Base-by-base conservation (phyloP, 2,888 invertebrate genomes). In the Xanthorhoe spadicearia region DNA sequence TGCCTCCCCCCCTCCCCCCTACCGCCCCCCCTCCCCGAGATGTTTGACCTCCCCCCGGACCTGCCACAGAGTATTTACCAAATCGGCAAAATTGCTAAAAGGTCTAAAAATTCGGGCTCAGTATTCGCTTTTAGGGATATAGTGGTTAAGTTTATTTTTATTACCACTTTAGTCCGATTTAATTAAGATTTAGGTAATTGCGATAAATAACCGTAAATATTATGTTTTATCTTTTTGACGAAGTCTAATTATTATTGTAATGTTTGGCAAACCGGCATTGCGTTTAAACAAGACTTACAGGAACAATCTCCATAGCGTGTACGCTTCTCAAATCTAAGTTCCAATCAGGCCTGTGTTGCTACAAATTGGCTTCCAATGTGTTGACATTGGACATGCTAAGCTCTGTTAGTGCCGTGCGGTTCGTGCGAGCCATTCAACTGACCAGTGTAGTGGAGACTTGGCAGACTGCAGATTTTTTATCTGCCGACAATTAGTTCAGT, bases 41-140 rank as follows among this genome's bases (percentile, higher is more conserved):
- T 52, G 65, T 46, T 66, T 49, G 59, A 43, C 10, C 32, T 61
- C 53, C 53, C 43, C 28, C 49, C 46, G 61, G 61, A 61, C 35
- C 48, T 15, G 50, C 23, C 51, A 43, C 2, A 18, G 66, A 53
- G 46, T 57, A 57, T 61, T 66, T 58, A 64, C 48, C 7, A 50
- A 46, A 38, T 43, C 50, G 38, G 51, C 50, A 51, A 56, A 13
- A 17, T 54, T 61, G 32, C 18, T 28, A 51, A 60, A 43, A 54
- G 43, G 53, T 43, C 43, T 43, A 28, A 49, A n/a, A 46, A 28
- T 17, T 49, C 15, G 1, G 17, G 0, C 7, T 15, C n/a, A 0
- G 15, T 15, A 13, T 17, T 23, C 23, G 7, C 48, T 48, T 48
- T 17, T 17, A 17, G 17, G 13, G 17, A 13, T 17, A 7, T 17